These are phyloP conservation scores for Philonicus albiceps DNA, from an alignment of 2,888 invertebrate genomes.

Conservation along the genomic window DNA sequence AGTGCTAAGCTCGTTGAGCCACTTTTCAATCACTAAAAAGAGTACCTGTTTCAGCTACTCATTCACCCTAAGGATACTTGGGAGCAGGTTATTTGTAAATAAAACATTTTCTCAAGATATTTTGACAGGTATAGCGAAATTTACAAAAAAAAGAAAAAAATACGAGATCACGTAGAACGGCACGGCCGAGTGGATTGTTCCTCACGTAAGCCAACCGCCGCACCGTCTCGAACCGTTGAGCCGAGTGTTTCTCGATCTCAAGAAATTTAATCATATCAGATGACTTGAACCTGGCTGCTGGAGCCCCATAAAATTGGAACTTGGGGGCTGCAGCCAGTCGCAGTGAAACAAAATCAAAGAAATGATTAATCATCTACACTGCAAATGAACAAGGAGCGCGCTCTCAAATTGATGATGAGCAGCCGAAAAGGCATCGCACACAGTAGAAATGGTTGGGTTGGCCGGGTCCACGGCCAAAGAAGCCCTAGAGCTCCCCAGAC, in stretches of 20 bases:
- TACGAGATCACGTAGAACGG: background rate
- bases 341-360: slow-evolving; percentile 21
- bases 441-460: background rate
- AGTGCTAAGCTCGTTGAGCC: background rate
- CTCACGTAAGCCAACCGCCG: background rate
- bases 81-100: background rate
- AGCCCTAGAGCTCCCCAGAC: background rate
- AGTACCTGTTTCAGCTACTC: background rate
- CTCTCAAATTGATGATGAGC: slow-evolving; percentile 34
- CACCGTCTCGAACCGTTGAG: background rate
- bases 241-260: background rate
- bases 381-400: slow-evolving; percentile 25
- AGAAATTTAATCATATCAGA: slow-evolving; percentile 28
- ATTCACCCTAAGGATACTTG: background rate
- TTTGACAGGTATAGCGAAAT: background rate
- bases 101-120: background rate
- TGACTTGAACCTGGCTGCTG: background rate
- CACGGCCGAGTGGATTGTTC: background rate
- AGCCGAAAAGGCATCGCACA: slow-evolving; percentile 19
- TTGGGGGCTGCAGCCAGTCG: background rate
- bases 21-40: background rate
- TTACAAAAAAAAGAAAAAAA: background rate
- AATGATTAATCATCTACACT: slow-evolving; percentile 38
- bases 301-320: background rate
- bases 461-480: background rate